Base-by-base conservation (phyloP, 2,113 vertebrate species). In the Thermophis baileyi region DNA sequence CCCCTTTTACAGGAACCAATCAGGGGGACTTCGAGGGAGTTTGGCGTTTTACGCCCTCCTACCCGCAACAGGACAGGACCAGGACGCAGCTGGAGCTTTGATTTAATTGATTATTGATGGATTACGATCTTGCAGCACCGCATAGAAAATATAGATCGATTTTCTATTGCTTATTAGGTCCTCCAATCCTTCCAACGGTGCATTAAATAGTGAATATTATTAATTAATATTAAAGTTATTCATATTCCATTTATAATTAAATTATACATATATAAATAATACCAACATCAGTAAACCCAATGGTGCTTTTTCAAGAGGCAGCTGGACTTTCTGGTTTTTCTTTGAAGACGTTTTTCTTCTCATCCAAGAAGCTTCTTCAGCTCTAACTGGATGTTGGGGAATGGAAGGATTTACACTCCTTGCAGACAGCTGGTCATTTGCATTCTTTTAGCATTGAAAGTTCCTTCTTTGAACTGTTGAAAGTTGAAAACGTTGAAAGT, bases 21-120 rank as follows among this genome's bases (percentile, higher is more conserved):
- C 94, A 86, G 86, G 53, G 22, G 4, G 18, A 25, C 18, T 6
- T 6, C 7, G 7, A 1, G 6, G 0, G 20, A 0, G 46, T 49
- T 9, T 8, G 12, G 85, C n/a, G 1, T 24, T 4, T 11, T 47
- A 4, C 6, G 3, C 14, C 7, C 40, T 1, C 8, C 11, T 2
- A 53, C 90, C 3, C 25, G 1, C 16, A 4, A 8, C 5, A 11
- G 69, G 5, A 18, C 30, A 63, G 35, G 12, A 4, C 25, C 24
- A 30, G 18, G 30, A 24, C 14, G 20, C 1, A 27, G 74, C 14
- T 16, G 50, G 11, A 3, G 35, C 11, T 89, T 55, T 89, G 53
- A 30, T 89, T 74, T 6, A 16, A 74, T 74, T 74, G 63, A 69
- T 69, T 4, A 35, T 35, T 69, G 69, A 40, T 74, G 14, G n/a